Conservation (phyloP, 2,888 invertebrate genomes). For the Anorthoa munda region DNA sequence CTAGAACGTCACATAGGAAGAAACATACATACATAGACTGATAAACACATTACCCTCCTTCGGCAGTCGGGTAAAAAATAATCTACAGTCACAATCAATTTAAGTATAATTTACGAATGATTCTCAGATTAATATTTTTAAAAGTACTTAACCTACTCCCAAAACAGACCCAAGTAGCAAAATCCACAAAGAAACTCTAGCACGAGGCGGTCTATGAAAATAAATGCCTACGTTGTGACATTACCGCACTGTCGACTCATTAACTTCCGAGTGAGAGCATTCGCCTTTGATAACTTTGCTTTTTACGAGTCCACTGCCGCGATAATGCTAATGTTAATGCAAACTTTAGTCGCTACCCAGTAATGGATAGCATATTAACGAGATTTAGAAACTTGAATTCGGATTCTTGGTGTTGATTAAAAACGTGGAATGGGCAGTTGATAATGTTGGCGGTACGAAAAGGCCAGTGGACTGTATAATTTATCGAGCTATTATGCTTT, state of each 20-base stretch:
- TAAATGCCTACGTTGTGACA: constrained; percentile 72
- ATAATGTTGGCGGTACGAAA: constrained; percentile 44
- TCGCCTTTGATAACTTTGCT: constrained; percentile 82
- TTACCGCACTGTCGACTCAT: constrained; percentile 84
- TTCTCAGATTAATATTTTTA: not conserved
- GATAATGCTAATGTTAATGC: constrained; percentile 73
- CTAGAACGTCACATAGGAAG: too few relatives aligned
- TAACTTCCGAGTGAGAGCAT: constrained; percentile 82
- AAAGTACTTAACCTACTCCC: not conserved
- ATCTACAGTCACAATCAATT: not conserved
- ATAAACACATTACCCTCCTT: too few relatives aligned
- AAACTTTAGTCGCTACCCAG: constrained; percentile 60
- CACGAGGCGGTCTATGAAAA: constrained; percentile 54
- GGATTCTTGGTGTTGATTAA: constrained; percentile 58
- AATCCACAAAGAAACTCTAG: constrained; percentile 24
- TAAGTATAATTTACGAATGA: not conserved
- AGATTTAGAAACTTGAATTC: constrained; percentile 62
- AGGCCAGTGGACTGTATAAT: constrained; percentile 44
- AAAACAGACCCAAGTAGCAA: constrained; percentile 27
- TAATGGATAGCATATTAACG: constrained; percentile 67
- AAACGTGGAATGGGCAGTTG: constrained; percentile 53
- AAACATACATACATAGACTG: too few relatives aligned
- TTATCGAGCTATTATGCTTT: constrained; percentile 49
- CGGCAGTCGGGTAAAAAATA: too few relatives aligned
- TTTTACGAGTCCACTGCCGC: constrained; percentile 77